Evolutionary conservation across 1,140 invertebrate genomes (phyloP).

Genomic region (Harpegnathos saltator): DNA sequence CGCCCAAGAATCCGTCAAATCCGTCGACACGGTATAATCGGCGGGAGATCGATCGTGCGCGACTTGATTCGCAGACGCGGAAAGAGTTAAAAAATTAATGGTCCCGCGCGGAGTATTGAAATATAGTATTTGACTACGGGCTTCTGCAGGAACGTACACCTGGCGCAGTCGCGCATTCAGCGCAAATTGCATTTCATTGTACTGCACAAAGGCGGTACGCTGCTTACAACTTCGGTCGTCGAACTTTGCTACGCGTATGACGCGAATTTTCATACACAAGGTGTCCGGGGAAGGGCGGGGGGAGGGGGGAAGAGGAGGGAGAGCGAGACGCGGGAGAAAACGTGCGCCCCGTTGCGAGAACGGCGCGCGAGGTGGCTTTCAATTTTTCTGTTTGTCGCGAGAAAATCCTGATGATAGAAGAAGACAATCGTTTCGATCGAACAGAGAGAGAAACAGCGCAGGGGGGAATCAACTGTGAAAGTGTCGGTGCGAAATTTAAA

Average conservation of each 20-base stretch:
- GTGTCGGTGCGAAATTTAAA: too few relatives aligned
- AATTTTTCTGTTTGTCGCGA: background rate
- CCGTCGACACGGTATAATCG: background rate
- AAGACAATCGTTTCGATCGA: too few relatives aligned
- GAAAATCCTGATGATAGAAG: too few relatives aligned
- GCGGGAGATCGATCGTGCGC: constrained; percentile 2
- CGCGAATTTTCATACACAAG: constrained; percentile 59
- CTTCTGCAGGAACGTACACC: constrained; percentile 59
- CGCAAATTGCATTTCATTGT: constrained; percentile 72
- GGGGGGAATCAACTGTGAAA: too few relatives aligned
- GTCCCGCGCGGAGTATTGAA: constrained; percentile 12
- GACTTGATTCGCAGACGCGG: constrained; percentile 25
- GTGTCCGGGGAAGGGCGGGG: constrained; percentile 29
- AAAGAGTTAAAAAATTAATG: constrained; percentile 50
- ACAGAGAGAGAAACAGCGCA: too few relatives aligned
- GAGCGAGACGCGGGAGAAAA: constrained; percentile 6
- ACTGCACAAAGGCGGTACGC: constrained; percentile 42
- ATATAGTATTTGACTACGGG: constrained; percentile 31
- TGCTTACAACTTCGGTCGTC: constrained; percentile 67
- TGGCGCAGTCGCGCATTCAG: constrained; percentile 67
- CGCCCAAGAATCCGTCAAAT: too few relatives aligned
- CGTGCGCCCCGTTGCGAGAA: background rate
- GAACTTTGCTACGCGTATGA: constrained; percentile 67
- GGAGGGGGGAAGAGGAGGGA: too few relatives aligned
- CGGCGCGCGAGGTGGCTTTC: background rate